Percentiles rank a stretch among this genome's conserved stretches.
Conservation (phyloP, 1,140 invertebrate genomes). For the Limonius californicus region DNA sequence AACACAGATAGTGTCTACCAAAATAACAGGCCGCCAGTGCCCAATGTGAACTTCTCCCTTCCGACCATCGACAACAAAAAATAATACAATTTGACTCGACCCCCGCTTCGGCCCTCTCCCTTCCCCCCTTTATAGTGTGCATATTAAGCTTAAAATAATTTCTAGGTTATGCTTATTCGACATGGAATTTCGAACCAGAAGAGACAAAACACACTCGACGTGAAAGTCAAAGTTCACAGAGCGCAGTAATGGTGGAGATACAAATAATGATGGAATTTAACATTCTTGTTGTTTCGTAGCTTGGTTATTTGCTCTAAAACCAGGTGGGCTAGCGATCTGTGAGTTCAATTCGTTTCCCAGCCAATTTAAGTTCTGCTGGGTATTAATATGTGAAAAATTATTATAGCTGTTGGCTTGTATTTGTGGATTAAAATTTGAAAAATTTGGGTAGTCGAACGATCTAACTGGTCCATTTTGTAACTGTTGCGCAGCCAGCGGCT, state of each 20-base stretch:
- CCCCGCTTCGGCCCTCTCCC: no score
- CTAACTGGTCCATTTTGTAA: conserved; percentile 35
- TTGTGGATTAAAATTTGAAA: conserved; percentile 39
- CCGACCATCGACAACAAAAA: background rate
- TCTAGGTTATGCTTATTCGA: no score
- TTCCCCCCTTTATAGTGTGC: no score
- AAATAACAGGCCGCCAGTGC: background rate
- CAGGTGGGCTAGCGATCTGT: conserved; percentile 45
- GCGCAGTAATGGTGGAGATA: background rate
- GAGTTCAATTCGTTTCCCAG: conserved; percentile 40
- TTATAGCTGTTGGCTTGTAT: conserved; percentile 36
- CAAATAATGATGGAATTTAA: conserved; percentile 25
- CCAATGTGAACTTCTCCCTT: background rate
- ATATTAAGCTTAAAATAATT: no score
- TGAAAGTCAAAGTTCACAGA: background rate
- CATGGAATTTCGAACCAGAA: no score
- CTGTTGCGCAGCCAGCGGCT: conserved; percentile 25
- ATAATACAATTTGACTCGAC: no score
- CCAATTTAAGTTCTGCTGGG: conserved; percentile 34
- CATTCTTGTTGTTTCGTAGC: conserved; percentile 46
- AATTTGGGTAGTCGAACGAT: conserved; percentile 38
- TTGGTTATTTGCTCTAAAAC: conserved; percentile 41
- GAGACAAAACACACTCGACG: background rate
- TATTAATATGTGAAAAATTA: conserved; percentile 30
- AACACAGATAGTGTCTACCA: conserved; percentile 6